phyloP scores from a whole-genome alignment of 2,113 vertebrate genomes.

The Electrona antarctica region DNA sequence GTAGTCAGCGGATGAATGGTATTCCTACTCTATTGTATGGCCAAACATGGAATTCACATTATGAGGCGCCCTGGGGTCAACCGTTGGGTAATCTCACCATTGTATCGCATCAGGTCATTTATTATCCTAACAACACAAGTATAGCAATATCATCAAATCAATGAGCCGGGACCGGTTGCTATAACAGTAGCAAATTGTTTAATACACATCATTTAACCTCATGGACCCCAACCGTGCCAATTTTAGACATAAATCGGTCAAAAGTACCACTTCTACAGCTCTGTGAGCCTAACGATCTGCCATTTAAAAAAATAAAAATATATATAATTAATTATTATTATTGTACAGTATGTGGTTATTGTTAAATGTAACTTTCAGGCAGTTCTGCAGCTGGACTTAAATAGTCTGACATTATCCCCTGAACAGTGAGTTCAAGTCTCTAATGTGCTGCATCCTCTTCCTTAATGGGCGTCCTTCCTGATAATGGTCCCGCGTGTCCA shows the following conservation, averaged over 20 bases:
- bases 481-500: conserved; percentile 53
- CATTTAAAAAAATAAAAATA: no score
- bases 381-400: conserved; percentile 18
- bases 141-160: conserved; percentile 18
- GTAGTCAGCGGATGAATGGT: conserved; percentile 43
- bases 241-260: no score
- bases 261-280: no score
- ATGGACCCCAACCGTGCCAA: no score
- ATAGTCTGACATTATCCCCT: conserved; percentile 40
- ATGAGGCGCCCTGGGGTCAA: conserved; percentile 40
- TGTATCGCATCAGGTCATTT: neutral
- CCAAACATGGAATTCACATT: conserved; percentile 57
- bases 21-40: conserved; percentile 58
- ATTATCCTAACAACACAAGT: conserved; percentile 7
- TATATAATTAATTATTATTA: no score
- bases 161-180: neutral
- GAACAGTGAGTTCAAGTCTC: conserved; percentile 54
- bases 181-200: conserved; percentile 7
- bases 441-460: conserved; percentile 69
- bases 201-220: no score
- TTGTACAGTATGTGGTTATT: no score
- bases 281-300: no score
- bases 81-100: conserved; percentile 23
- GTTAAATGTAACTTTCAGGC: conserved; percentile 25
- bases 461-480: conserved; percentile 69